A percentile compares a stretch with the other conserved stretches of the same genome.
phyloP scores from a whole-genome alignment of 2,113 vertebrate species.

The Himantopus leucocephalus region DNA sequence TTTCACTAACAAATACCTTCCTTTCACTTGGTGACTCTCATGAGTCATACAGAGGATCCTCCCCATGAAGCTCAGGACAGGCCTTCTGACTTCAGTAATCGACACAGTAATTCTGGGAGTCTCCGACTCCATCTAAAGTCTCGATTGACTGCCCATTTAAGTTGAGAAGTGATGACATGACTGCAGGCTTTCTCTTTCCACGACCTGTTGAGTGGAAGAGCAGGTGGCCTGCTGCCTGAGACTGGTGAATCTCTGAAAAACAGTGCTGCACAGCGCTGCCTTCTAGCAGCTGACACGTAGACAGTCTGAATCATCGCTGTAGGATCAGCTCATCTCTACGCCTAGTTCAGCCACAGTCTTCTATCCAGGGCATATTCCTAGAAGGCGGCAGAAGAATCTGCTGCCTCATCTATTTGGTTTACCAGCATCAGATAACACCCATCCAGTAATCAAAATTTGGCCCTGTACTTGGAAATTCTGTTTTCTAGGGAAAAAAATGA shows the following conservation, averaged over 20 bases:
- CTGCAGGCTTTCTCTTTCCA: not conserved
- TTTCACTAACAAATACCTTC: not conserved
- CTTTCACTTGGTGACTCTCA: not conserved
- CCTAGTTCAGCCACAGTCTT: not conserved
- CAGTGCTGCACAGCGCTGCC: not conserved
- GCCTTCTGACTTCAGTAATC: not conserved
- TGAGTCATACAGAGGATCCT: not conserved
- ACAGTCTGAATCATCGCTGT: fast-evolving
- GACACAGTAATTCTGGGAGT: not conserved
- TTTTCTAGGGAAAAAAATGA: not conserved
- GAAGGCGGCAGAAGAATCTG: not conserved
- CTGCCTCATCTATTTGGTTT: not conserved
- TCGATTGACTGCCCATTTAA: fast-evolving
- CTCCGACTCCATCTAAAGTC: not conserved
- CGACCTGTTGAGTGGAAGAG: not conserved
- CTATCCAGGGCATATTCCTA: not conserved
- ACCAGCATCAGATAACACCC: not conserved
- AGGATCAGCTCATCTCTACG: not conserved
- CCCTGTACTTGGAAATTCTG: not conserved
- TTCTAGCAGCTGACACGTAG: fast-evolving
- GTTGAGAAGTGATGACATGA: not conserved
- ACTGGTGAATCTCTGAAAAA: not conserved
- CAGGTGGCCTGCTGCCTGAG: not conserved
- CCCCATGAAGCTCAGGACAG: not conserved
- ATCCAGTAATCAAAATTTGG: not conserved